Percentiles rank a stretch among this genome's conserved stretches.
Conservation (phyloP, 2,797 vertebrate genomes). For the Triplophysa yarkandensis region DNA sequence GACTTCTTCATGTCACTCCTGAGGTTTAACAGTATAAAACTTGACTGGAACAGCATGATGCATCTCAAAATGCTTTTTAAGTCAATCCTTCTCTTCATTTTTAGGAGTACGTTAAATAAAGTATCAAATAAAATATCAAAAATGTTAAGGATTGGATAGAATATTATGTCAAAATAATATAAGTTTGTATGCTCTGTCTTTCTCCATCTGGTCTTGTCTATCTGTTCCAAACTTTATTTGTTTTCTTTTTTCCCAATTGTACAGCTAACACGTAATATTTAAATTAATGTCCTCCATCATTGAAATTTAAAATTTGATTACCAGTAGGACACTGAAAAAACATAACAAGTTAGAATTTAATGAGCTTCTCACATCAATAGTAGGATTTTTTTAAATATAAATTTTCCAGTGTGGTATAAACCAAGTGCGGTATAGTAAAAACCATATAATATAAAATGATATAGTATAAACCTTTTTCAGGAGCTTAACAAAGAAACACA, state of each 20-base stretch:
- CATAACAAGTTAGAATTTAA: not conserved
- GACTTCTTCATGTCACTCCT: no score
- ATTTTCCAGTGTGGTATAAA: slow-evolving; percentile 20
- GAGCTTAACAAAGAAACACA: slow-evolving; percentile 14
- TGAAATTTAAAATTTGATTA: not conserved
- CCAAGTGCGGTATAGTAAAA: no score
- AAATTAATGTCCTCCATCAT: slow-evolving; percentile 23
- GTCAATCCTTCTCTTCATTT: not conserved
- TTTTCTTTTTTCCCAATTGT: slow-evolving; percentile 35
- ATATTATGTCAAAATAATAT: no score
- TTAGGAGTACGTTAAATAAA: no score
- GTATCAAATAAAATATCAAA: no score
- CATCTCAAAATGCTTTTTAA: no score
- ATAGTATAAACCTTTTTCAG: not conserved
- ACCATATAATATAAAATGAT: no score
- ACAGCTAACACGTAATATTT: slow-evolving; percentile 28
- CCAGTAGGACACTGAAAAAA: not conserved
- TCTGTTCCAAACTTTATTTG: slow-evolving; percentile 52
- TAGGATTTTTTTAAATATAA: slow-evolving; percentile 17
- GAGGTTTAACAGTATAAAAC: no score
- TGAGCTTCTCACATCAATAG: not conserved
- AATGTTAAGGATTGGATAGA: no score
- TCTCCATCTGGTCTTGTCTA: slow-evolving; percentile 34
- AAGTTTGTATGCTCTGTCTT: slow-evolving; percentile 11
- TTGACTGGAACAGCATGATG: no score